Conservation (phyloP, 1,140 invertebrate genomes). For the Pomphorhynchus laevis region DNA sequence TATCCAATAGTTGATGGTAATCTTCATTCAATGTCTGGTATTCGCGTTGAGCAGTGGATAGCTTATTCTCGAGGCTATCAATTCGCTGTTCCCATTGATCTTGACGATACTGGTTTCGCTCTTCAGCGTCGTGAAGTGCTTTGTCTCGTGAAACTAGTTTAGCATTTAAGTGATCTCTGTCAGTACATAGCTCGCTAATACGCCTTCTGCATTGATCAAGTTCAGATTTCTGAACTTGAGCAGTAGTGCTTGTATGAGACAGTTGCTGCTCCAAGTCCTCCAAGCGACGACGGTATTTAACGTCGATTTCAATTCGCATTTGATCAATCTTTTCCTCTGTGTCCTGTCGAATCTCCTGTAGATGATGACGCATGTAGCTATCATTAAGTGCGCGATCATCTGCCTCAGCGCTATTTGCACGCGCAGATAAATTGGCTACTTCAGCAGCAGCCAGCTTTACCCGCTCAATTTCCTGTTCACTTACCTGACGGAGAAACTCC, state of each 20-base stretch:
- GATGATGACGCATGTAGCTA: background rate
- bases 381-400: conserved; percentile 4
- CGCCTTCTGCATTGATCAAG: too few species aligned
- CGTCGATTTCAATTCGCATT: conserved; percentile 25
- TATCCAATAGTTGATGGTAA: conserved; percentile 78
- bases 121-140: conserved; percentile 41
- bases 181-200: too few species aligned
- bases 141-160: too few species aligned
- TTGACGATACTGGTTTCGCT: conserved; percentile 32
- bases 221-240: too few species aligned
- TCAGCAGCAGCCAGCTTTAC: conserved; percentile 1
- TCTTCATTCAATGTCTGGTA: conserved; percentile 50
- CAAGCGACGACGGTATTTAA: too few species aligned
- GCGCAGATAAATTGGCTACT: background rate
- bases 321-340: conserved; percentile 4
- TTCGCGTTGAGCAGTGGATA: conserved; percentile 33
- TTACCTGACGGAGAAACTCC: conserved; percentile 38
- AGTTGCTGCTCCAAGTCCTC: too few species aligned
- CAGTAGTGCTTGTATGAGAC: too few species aligned
- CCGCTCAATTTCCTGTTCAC: conserved; percentile 19
- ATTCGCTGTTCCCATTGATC: conserved; percentile 31
- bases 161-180: too few species aligned
- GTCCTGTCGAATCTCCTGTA: conserved; percentile 3
- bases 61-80: conserved; percentile 36
- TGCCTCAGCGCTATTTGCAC: conserved; percentile 4